Evolutionary conservation across 37 sponge, comb jelly and placozoan genomes (phyloP).

Genomic region (Tethya wilhelma): DNA sequence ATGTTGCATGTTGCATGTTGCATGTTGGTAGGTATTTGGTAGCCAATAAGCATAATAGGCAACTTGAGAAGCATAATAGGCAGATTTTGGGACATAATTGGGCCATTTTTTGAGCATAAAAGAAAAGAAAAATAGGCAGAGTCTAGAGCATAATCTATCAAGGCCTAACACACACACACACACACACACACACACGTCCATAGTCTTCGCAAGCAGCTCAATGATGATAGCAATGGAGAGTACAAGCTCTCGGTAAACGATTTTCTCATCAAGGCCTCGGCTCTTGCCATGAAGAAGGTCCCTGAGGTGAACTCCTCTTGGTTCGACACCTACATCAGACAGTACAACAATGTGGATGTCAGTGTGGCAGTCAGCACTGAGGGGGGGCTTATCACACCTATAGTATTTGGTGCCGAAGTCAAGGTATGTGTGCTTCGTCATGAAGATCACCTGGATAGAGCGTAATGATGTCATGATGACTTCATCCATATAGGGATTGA

Average conservation of each 20-base stretch:
- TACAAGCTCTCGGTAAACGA: slow-evolving; percentile 94
- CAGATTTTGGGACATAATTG: too few species aligned
- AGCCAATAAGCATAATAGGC: too few species aligned
- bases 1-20: too few species aligned
- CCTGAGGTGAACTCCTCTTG: slow-evolving; percentile 96
- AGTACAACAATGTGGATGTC: slow-evolving; percentile 86
- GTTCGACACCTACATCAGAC: slow-evolving; percentile 82
- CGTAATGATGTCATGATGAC: background rate
- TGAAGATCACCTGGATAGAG: background rate
- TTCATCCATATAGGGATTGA: slow-evolving; percentile 65
- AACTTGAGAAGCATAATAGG: too few species aligned
- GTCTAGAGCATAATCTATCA: too few species aligned
- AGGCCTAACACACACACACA: too few species aligned
- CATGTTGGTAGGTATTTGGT: too few species aligned
- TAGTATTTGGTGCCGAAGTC: slow-evolving; percentile 82
- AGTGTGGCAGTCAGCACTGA: slow-evolving; percentile 98
- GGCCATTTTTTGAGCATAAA: too few species aligned
- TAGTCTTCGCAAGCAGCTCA: slow-evolving; percentile 68
- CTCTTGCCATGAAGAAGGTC: slow-evolving; percentile 74
- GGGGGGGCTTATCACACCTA: slow-evolving; percentile 96
- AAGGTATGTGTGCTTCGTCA: slow-evolving; percentile 71
- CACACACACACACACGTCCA: too few species aligned
- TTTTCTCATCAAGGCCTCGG: slow-evolving; percentile 93
- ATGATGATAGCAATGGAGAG: slow-evolving; percentile 37
- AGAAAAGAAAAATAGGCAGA: too few species aligned